phyloP scores from a whole-genome alignment of 2,888 invertebrate species.

The Cantharis rufa region DNA sequence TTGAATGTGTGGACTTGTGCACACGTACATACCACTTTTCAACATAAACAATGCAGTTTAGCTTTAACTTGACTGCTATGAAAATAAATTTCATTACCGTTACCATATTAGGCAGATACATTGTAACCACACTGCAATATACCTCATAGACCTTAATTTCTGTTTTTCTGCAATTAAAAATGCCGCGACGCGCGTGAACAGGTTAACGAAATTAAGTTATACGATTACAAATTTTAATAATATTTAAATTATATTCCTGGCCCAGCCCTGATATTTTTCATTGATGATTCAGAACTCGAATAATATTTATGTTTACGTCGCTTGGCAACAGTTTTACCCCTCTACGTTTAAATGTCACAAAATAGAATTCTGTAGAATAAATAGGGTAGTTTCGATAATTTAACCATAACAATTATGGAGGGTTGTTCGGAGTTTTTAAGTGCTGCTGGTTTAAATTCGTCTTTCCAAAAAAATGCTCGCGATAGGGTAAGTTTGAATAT shows the following conservation, averaged over 20 bases:
- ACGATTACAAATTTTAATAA: no score
- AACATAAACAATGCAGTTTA: not conserved
- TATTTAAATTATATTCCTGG: no score
- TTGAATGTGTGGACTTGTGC: not conserved
- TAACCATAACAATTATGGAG: conserved; percentile 8
- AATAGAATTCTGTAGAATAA: not conserved
- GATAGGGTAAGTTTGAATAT: conserved; percentile 13
- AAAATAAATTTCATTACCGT: not conserved
- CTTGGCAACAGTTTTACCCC: conserved; percentile 7
- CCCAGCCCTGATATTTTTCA: not conserved
- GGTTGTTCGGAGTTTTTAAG: conserved; percentile 19
- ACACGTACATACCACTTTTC: not conserved
- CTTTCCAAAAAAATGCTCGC: conserved; percentile 12
- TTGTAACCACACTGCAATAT: not conserved
- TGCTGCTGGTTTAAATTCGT: conserved; percentile 11
- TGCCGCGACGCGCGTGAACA: no score
- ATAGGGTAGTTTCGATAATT: not conserved
- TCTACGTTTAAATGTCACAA: not conserved
- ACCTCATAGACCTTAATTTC: no score
- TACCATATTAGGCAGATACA: not conserved
- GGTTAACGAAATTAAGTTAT: no score
- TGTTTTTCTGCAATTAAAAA: no score
- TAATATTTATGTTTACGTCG: not conserved
- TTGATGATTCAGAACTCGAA: not conserved
- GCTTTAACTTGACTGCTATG: not conserved